Evolutionary conservation across 2,888 invertebrate species (phyloP), one percentile per base, ranked within the genome.

Genomic region (Masnerella sp.): DNA sequence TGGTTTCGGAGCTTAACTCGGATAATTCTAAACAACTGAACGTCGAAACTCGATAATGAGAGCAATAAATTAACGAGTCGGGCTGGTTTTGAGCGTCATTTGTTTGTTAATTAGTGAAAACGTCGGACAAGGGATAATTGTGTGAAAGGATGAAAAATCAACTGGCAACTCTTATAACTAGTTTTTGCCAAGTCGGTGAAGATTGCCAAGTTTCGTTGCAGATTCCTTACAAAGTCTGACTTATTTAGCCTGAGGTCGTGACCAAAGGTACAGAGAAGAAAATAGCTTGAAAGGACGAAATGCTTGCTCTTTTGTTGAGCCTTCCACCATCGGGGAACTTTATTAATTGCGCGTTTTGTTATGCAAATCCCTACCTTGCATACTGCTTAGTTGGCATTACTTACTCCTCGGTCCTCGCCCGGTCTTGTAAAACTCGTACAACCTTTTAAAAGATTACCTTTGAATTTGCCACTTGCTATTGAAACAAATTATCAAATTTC

Each of bases 281-380:
- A 67, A 70, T 67, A 71, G 74, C 58, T 59, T 83, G 82, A 85
- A 85, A 83, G 82, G 84, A 78, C 82, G 79, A 83, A 84, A 85
- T 84, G 61, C 61, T 72, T 72, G 84, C 81, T 82, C 86, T 83
- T 86, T 86, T 86, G 86, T 86, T 81, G 81, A 79, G 64, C 75
- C 79, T 78, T 78, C 78, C 77, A 77, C 79, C 52, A 79, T 77
- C 80, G 78, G 71, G 78, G 80, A 86, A 86, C 85, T 86, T 86
- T 85, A 85, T 86, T 86, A 86, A 86, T 86, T 86, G 86, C 83
- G 81, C 85, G 83, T 85, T 86, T 86, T 86, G 85, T 86, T 85
- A 86, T 86, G 86, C 82, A 85, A 84, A 86, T 86, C 82, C 78
- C 69, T 67, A 68, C 78, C 68, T 64, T 68, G 73, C 67, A 68